These are phyloP conservation scores for Ennomos fuscantarius DNA, from an alignment of 2,888 invertebrate genomes.

Conservation along the genomic window DNA sequence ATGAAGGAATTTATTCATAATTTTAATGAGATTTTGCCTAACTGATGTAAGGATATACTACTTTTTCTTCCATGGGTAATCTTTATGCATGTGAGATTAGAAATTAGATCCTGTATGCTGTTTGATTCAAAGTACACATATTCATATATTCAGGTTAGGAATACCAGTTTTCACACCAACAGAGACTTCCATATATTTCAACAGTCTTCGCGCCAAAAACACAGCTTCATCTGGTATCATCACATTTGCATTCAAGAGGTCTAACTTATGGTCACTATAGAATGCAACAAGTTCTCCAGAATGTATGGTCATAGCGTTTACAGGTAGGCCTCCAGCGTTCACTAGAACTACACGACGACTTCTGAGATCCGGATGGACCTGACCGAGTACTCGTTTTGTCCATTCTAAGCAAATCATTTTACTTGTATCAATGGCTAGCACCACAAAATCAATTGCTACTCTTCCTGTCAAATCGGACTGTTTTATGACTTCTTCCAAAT, in stretches of 20 bases:
- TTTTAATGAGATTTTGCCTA: no score
- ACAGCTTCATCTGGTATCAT: slow-evolving; percentile 56
- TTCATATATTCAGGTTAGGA: slow-evolving; percentile 72
- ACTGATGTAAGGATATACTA: no score
- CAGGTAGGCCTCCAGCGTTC: slow-evolving; percentile 70
- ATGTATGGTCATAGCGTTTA: slow-evolving; percentile 70
- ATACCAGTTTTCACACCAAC: slow-evolving; percentile 74
- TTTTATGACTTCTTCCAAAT: slow-evolving; percentile 64
- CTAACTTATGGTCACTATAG: slow-evolving; percentile 64
- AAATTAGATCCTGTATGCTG: no score
- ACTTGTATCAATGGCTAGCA: slow-evolving; percentile 71
- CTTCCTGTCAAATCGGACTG: slow-evolving; percentile 65
- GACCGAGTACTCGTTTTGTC: slow-evolving; percentile 63
- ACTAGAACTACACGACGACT: slow-evolving; percentile 70
- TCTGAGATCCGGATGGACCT: slow-evolving; percentile 73
- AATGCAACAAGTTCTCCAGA: slow-evolving; percentile 66
- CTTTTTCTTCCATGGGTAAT: no score
- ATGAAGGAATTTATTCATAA: no score
- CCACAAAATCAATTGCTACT: slow-evolving; percentile 72
- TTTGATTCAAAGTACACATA: neutral
- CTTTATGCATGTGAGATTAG: no score
- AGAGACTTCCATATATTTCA: slow-evolving; percentile 73
- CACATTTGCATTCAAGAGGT: slow-evolving; percentile 71
- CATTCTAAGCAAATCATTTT: slow-evolving; percentile 73
- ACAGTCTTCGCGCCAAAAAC: slow-evolving; percentile 64